A percentile compares a stretch with the other conserved stretches of the same genome.
Conservation (phyloP, 2,888 invertebrate genomes). For the Isotomurus palustris region DNA sequence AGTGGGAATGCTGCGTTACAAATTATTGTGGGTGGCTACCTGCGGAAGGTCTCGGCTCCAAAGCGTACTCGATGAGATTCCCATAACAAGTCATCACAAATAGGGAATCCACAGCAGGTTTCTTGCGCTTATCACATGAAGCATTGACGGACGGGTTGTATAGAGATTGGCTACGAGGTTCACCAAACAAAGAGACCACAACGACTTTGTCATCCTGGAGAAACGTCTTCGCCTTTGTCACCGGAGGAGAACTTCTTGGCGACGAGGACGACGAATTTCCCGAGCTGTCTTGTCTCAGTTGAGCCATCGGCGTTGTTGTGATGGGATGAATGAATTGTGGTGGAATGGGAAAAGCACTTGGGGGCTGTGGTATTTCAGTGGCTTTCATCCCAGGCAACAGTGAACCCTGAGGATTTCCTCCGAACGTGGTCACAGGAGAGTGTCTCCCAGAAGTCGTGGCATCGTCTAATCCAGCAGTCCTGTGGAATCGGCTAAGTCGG, state of each 20-base stretch:
- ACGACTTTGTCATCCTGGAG: slow-evolving; percentile 65
- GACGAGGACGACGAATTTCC: slow-evolving; percentile 29
- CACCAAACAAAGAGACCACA: slow-evolving; percentile 74
- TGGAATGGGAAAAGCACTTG: slow-evolving; percentile 63
- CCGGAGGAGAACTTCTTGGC: slow-evolving; percentile 42
- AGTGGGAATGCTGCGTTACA: background rate
- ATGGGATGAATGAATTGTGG: slow-evolving; percentile 87
- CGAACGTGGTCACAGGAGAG: slow-evolving; percentile 51
- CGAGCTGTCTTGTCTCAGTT: slow-evolving; percentile 60
- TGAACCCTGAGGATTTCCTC: slow-evolving; percentile 26
- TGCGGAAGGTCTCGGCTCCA: slow-evolving; percentile 69
- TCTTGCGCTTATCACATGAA: slow-evolving; percentile 50
- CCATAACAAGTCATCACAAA: slow-evolving; percentile 87
- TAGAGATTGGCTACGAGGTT: slow-evolving; percentile 67
- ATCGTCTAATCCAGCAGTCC: slow-evolving; percentile 80
- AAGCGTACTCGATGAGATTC: slow-evolving; percentile 77
- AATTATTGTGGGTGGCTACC: slow-evolving; percentile 48
- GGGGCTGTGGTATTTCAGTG: slow-evolving; percentile 40
- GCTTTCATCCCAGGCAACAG: slow-evolving; percentile 28
- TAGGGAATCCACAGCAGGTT: slow-evolving; percentile 70
- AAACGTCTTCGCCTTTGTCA: slow-evolving; percentile 39
- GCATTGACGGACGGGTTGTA: slow-evolving; percentile 50
- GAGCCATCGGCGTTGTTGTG: slow-evolving; percentile 73
- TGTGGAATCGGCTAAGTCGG: slow-evolving; percentile 87
- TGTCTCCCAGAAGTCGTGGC: slow-evolving; percentile 61